These are phyloP conservation scores for Vanessa cardui DNA, from an alignment of 2,888 invertebrate species.

Conservation along the genomic window DNA sequence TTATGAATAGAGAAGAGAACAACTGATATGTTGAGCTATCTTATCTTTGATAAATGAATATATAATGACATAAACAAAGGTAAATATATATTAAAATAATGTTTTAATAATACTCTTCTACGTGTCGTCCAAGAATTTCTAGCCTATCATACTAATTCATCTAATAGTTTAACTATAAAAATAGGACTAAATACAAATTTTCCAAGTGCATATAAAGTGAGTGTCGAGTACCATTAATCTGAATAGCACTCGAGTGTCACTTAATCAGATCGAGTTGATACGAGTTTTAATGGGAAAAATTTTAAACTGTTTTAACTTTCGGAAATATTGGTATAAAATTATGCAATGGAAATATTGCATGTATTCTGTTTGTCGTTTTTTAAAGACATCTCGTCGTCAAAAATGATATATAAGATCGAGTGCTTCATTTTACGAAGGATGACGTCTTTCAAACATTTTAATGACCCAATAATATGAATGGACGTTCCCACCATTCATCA, in stretches of 20 bases:
- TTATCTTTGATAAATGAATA: no score
- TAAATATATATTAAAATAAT: no score
- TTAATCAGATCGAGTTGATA: conserved; percentile 19
- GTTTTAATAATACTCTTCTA: no score
- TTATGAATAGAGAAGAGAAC: no score
- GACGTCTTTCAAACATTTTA: neutral
- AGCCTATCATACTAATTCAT: no score
- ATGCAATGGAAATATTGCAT: neutral
- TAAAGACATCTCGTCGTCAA: neutral
- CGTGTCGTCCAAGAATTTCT: no score
- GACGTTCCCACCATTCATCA: conserved; percentile 2
- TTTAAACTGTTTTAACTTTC: neutral
- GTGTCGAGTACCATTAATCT: conserved; percentile 13
- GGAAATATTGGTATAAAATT: neutral
- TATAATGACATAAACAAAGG: no score
- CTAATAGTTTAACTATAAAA: neutral
- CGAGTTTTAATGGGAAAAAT: neutral
- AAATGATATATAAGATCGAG: neutral
- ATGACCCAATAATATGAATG: conserved; percentile 7
- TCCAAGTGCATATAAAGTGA: neutral
- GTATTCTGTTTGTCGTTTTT: neutral
- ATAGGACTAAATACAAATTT: neutral
- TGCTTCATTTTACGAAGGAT: neutral
- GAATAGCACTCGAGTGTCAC: conserved; percentile 15
- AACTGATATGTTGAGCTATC: no score